Conservation (phyloP, 1,140 invertebrate genomes). For the Zaprionus africanus region DNA sequence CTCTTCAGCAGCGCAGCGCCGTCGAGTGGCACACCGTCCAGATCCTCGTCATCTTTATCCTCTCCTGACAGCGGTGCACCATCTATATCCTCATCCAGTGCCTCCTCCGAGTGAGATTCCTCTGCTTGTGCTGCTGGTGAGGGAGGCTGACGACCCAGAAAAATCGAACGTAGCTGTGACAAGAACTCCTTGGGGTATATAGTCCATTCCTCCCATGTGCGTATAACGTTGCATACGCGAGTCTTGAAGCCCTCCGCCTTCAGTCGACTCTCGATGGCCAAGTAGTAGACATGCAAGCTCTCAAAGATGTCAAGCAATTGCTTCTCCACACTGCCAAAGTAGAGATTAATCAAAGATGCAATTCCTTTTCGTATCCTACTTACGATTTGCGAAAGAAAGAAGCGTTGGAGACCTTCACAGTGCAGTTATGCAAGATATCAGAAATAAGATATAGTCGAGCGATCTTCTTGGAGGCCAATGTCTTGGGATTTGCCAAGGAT, state of each 20-base stretch:
- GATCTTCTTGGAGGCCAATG: constrained; percentile 95
- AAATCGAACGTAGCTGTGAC: constrained; percentile 95
- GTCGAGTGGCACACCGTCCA: constrained; percentile 92
- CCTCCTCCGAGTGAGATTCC: constrained; percentile 62
- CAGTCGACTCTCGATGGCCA: constrained; percentile 93
- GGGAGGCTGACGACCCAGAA: constrained; percentile 88
- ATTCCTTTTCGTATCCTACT: constrained; percentile 66
- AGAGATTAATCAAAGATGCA: not conserved
- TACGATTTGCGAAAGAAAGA: constrained; percentile 96
- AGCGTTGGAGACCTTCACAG: constrained; percentile 98
- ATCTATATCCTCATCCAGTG: constrained; percentile 86
- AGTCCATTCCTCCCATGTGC: constrained; percentile 99
- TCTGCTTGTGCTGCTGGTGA: constrained; percentile 51
- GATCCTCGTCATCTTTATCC: constrained; percentile 89
- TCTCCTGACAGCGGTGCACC: constrained; percentile 88
- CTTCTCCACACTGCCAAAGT: constrained; percentile 90
- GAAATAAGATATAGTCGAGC: constrained; percentile 97
- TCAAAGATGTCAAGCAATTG: constrained; percentile 95
- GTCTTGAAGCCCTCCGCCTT: constrained; percentile 99
- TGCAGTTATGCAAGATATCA: constrained; percentile 98
- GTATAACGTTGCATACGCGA: constrained; percentile 96
- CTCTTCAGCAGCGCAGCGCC: constrained; percentile 91
- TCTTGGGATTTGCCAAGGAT: constrained; percentile 91
- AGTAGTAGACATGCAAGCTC: constrained; percentile 91
- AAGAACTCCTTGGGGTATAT: constrained; percentile 98